Base-by-base conservation (phyloP, 2,797 vertebrate species). In the Phaenicophaeus curvirostris region DNA sequence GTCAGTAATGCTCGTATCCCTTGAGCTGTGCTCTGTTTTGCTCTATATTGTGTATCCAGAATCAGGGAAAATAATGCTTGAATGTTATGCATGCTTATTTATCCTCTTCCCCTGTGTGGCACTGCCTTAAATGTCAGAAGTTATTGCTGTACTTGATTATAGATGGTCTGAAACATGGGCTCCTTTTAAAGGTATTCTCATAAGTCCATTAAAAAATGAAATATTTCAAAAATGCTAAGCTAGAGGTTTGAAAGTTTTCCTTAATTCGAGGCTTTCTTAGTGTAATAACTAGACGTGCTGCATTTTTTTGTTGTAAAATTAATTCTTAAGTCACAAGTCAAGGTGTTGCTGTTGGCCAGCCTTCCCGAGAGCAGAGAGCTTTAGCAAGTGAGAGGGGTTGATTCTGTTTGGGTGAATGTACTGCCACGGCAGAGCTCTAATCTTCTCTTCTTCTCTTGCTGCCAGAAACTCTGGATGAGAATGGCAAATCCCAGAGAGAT, bases 391-490 rank as follows among this genome's bases (percentile, higher is more conserved):
- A 59, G 25, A 30, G 19, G 31, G 44, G 41, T 66, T 89, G 28
- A n/a, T 83, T 89, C 48, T 90, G 76, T 44, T 73, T 8, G 88
- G 69, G 48, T 88, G 74, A 63, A 63, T 74, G 23, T 75, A 83
- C 73, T 88, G 58, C 69, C 51, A 44, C 55, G 89, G 78, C 67
- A 63, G 55, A 94, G 65, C 89, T 86, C 96, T 98, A 94, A 98
- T 96, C 92, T 96, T 87, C 95, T 95, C 91, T 97, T 96, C 97
- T 78, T 96, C 21, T 97, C 83, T 96, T 85, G 13, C 95, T 91
- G 96, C 55, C 96, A 99, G 98, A 98, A 97, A 98, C 98, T 86
- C 97, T 98, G 89, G 98, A 98, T 87, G 99, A 99, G 97, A 99
- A 99, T 89, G 97, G 98, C 85, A 99, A 98, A 97, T 98, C 98